phyloP scores from a whole-genome alignment of 2,113 vertebrate genomes.

The Lasiurus borealis region DNA sequence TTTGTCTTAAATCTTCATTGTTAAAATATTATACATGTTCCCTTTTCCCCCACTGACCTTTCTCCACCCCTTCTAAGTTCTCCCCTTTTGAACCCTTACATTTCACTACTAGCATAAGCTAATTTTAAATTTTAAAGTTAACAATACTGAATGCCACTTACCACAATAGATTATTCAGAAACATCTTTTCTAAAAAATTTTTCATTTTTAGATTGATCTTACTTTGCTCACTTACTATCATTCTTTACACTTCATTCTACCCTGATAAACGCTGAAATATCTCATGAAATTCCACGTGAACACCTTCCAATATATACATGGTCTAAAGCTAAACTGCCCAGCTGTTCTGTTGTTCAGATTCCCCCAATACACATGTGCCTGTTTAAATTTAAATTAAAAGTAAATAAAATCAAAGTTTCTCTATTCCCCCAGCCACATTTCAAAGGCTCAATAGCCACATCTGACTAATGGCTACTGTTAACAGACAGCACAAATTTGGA shows the following conservation, averaged over 20 bases:
- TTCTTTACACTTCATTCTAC: background rate
- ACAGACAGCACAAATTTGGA: background rate
- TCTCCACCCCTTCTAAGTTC: background rate
- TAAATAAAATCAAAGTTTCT: slow-evolving; percentile 51
- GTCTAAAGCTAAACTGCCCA: too few species aligned
- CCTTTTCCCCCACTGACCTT: too few species aligned
- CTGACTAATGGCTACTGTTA: background rate
- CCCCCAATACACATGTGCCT: background rate
- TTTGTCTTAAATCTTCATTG: too few species aligned
- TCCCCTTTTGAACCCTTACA: background rate
- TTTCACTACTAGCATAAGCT: background rate
- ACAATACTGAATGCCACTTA: background rate
- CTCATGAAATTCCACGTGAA: background rate
- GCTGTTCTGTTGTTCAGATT: too few species aligned
- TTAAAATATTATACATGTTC: too few species aligned
- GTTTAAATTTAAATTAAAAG: slow-evolving; percentile 27
- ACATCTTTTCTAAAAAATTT: background rate
- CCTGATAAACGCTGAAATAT: background rate
- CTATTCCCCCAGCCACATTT: background rate
- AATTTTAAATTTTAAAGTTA: slow-evolving; percentile 30
- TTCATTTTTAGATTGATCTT: background rate
- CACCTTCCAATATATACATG: too few species aligned
- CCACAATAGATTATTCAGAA: background rate
- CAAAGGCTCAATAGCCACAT: background rate
- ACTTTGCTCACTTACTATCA: too few species aligned